Evolutionary conservation across 2,888 invertebrate species (phyloP).

Genomic region (Amphimallon solstitiale): DNA sequence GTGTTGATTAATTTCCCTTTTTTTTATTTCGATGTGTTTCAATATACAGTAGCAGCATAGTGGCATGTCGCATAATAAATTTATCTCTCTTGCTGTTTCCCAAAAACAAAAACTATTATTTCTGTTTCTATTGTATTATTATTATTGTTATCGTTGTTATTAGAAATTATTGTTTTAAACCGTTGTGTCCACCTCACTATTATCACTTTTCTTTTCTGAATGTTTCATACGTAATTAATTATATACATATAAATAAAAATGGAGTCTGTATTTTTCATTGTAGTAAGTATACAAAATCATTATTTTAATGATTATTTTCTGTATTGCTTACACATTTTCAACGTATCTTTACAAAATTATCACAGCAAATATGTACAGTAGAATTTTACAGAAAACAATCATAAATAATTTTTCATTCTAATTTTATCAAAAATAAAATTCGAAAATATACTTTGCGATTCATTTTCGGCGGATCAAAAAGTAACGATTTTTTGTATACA

Average conservation of each 20-base stretch:
- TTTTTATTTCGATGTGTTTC: conserved; percentile 33
- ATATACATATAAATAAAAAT: conserved; percentile 14
- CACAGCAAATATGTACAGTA: no score
- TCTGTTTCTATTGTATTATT: conserved; percentile 11
- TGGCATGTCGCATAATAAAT: conserved; percentile 34
- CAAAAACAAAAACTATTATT: conserved; percentile 18
- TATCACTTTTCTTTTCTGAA: conserved; percentile 16
- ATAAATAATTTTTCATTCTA: conserved; percentile 1
- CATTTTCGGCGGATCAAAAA: background rate
- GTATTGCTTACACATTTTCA: no score
- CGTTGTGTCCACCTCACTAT: conserved; percentile 1
- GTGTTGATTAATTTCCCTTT: conserved; percentile 34
- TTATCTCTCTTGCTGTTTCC: conserved; percentile 24
- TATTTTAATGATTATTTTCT: conserved; percentile 29
- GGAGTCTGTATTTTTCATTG: conserved; percentile 37
- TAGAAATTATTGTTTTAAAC: conserved; percentile 1
- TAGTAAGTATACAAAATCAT: conserved; percentile 35
- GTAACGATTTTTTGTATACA: background rate
- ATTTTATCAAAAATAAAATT: conserved; percentile 12
- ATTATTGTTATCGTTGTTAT: no score
- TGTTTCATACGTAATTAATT: conserved; percentile 12
- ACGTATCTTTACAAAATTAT: no score
- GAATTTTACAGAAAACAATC: conserved; percentile 25
- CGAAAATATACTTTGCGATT: background rate
- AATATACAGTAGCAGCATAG: conserved; percentile 34